Conservation (phyloP, 92 coral and sea anemone species). For the Epizoanthus scotinus region DNA sequence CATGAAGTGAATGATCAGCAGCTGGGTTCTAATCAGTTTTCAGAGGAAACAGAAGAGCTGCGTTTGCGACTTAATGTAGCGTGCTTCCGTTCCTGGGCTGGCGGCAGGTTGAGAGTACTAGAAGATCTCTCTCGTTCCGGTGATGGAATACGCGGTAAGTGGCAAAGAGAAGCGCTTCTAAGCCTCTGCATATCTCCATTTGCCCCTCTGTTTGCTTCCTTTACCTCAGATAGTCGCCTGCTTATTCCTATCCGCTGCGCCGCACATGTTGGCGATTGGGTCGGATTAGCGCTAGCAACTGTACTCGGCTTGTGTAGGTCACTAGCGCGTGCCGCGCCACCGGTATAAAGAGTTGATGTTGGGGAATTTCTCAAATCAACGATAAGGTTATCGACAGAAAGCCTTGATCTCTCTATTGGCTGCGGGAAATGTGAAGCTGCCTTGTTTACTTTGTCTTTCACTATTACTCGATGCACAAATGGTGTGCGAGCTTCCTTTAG, state of each 20-base stretch:
- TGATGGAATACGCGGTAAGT: background rate
- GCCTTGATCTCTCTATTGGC: background rate
- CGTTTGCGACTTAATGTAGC: slow-evolving; percentile 17
- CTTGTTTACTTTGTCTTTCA: slow-evolving; percentile 3
- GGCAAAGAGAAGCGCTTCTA: slow-evolving; percentile 16
- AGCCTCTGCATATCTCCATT: background rate
- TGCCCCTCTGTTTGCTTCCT: background rate
- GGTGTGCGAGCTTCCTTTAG: slow-evolving; percentile 10
- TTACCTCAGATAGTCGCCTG: background rate
- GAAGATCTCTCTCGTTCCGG: background rate
- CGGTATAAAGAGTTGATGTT: background rate
- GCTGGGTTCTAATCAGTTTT: background rate
- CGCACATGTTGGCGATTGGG: background rate
- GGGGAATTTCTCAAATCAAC: background rate
- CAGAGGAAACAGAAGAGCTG: slow-evolving; percentile 30
- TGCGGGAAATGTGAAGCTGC: slow-evolving; percentile 18
- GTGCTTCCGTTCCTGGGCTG: background rate
- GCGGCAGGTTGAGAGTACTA: background rate
- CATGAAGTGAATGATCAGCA: too few relatives aligned
- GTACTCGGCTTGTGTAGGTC: too few relatives aligned
- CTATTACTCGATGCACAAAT: slow-evolving; percentile 15
- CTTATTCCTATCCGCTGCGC: background rate
- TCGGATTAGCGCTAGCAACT: background rate
- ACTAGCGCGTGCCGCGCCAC: background rate
- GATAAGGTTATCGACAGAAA: background rate